Conservation (phyloP, 2,888 invertebrate genomes). For the Hipparchia semele region DNA sequence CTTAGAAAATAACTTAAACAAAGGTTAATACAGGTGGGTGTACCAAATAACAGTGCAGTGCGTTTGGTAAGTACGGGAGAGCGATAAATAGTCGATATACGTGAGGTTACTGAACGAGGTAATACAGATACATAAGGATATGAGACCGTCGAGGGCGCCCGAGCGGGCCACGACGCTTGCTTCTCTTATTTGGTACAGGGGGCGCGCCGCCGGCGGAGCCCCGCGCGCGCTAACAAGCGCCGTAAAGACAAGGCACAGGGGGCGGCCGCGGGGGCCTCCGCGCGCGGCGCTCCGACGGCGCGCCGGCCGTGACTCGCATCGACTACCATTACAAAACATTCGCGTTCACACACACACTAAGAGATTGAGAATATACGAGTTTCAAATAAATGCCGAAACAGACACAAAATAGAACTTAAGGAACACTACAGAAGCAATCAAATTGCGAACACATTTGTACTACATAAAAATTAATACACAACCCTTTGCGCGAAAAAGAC, state of each 20-base stretch:
- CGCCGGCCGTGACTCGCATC: conserved; percentile 41
- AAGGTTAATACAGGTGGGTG: conserved; percentile 62
- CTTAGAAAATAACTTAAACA: conserved; percentile 72
- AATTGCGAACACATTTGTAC: conserved; percentile 84
- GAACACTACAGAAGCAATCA: conserved; percentile 82
- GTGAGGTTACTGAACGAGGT: conserved; percentile 79
- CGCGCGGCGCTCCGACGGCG: not conserved
- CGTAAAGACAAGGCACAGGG: conserved; percentile 40
- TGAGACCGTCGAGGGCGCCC: conserved; percentile 48
- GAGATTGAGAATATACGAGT: conserved; percentile 67
- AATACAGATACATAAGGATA: conserved; percentile 62
- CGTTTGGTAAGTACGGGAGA: conserved; percentile 73
- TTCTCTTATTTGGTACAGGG: conserved; percentile 77
- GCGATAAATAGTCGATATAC: conserved; percentile 65
- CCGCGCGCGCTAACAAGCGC: conserved; percentile 32
- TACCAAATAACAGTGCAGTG: conserved; percentile 81
- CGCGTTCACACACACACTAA: conserved; percentile 52
- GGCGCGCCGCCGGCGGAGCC: conserved; percentile 26
- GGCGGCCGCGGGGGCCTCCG: conserved; percentile 29
- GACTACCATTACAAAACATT: conserved; percentile 52
- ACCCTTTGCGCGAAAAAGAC: conserved; percentile 83
- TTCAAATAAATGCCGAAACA: conserved; percentile 77
- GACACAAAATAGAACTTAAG: conserved; percentile 72
- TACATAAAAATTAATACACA: conserved; percentile 83
- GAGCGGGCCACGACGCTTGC: conserved; percentile 39